Conservation (phyloP, 2,113 vertebrate genomes). For the cat (Felis catus) region F.catus_Fca126_mat1.0 CM031417.1:11796501-11797000, state of each 20-base stretch:
- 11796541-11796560: neutral
- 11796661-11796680: no score
- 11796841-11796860: neutral
- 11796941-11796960: neutral
- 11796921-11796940: no score
- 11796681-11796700: neutral
- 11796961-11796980: neutral
- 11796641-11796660: neutral
- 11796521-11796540: conserved; percentile 24
- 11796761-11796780: neutral
- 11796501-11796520: conserved; percentile 42
- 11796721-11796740: neutral
- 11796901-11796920: neutral
- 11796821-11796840: neutral
- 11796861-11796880: neutral
- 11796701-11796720: neutral
- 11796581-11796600: neutral
- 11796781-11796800: neutral
- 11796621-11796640: neutral
- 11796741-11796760: neutral
- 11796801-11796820: neutral
- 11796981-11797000: neutral
- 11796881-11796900: neutral
- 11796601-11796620: neutral
- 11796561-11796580: neutral